A percentile compares a stretch with the other conserved stretches of the same genome.
Conservation (phyloP, 2,888 invertebrate genomes). For the Boloria euphrosyne region DNA sequence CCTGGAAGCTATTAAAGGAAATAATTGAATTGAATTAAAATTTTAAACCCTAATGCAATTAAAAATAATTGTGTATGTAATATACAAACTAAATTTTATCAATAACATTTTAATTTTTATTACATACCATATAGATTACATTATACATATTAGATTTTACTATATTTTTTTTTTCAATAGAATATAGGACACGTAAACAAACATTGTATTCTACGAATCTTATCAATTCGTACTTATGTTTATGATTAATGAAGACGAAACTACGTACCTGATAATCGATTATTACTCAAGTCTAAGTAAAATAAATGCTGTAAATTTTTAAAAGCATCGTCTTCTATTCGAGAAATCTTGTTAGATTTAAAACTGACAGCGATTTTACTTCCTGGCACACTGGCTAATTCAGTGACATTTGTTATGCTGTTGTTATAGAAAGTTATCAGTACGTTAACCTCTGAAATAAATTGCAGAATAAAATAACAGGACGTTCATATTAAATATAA, state of each 20-base stretch:
- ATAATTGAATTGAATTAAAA: too few species aligned
- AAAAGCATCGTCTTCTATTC: conserved; percentile 79
- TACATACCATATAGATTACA: too few species aligned
- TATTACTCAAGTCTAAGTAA: conserved; percentile 82
- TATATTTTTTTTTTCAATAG: too few species aligned
- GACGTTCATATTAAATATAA: too few species aligned
- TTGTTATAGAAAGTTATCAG: conserved; percentile 83
- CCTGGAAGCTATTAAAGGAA: too few species aligned
- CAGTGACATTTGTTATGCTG: conserved; percentile 72
- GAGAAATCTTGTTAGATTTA: conserved; percentile 75
- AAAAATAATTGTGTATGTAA: too few species aligned
- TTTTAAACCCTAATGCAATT: too few species aligned
- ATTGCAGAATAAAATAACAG: not conserved
- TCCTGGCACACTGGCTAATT: conserved; percentile 69
- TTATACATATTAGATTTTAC: too few species aligned
- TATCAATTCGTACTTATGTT: conserved; percentile 10
- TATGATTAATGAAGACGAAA: conserved; percentile 25
- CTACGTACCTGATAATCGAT: conserved; percentile 80
- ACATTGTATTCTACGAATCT: conserved; percentile 3
- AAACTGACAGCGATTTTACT: conserved; percentile 75
- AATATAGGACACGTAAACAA: too few species aligned
- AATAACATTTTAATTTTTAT: too few species aligned
- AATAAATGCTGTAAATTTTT: conserved; percentile 73
- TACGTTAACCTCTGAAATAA: conserved; percentile 66
- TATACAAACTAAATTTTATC: too few species aligned